phyloP scores from a whole-genome alignment of 1,140 invertebrate species.

The Bilobella aurantiaca region DNA sequence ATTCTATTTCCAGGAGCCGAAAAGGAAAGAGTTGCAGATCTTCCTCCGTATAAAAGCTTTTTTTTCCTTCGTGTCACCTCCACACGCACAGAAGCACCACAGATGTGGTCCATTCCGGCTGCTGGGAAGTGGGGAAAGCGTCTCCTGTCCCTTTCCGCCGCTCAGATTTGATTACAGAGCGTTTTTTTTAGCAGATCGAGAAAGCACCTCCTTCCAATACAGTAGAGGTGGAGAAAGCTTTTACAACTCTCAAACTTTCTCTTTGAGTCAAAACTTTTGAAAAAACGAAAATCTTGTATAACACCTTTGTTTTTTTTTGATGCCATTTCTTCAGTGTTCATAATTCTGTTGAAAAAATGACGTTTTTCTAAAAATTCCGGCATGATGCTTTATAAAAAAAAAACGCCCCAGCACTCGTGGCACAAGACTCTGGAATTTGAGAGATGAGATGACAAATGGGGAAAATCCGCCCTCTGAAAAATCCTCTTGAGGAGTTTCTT shows the following conservation, averaged over 20 bases:
- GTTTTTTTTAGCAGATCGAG: too few species aligned
- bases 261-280: not conserved
- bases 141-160: not conserved
- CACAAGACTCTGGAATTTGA: not conserved
- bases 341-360: too few species aligned
- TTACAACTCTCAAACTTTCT: not conserved
- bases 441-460: not conserved
- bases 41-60: too few species aligned
- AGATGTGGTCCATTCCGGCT: not conserved
- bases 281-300: too few species aligned
- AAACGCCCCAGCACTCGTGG: too few species aligned
- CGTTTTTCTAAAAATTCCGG: too few species aligned
- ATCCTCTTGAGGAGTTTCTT: too few species aligned
- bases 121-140: not conserved
- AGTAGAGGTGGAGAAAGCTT: not conserved
- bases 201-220: too few species aligned
- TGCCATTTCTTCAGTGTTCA: too few species aligned
- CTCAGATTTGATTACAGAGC: too few species aligned
- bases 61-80: slow-evolving; percentile 10
- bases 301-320: too few species aligned
- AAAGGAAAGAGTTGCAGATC: slow-evolving; percentile 3
- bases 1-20: slow-evolving; percentile 14
- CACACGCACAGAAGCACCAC: slow-evolving; percentile 8
- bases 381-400: too few species aligned
- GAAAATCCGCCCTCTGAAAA: not conserved